A percentile compares a stretch with the other conserved stretches of the same genome.
phyloP scores from a whole-genome alignment of 2,888 invertebrate genomes.

The Tetropium fuscum region DNA sequence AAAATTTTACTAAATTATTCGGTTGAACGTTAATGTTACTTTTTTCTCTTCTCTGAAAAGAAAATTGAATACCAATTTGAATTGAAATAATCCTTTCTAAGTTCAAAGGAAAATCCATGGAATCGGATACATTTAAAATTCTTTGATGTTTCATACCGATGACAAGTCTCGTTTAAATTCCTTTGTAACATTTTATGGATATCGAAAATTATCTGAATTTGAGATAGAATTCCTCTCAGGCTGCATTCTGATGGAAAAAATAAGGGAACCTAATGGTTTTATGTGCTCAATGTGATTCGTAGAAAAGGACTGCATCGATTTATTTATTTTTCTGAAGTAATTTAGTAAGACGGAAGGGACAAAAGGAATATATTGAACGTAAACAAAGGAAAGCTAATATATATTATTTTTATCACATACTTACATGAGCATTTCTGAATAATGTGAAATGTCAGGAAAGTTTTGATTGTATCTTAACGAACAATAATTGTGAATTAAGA shows the following conservation, averaged over 20 bases:
- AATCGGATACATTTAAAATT: slow-evolving; percentile 43
- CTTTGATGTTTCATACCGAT: slow-evolving; percentile 47
- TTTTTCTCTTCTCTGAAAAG: too few relatives aligned
- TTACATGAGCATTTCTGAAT: too few relatives aligned
- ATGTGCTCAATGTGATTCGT: not conserved
- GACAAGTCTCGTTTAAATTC: slow-evolving; percentile 41
- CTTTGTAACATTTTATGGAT: slow-evolving; percentile 37
- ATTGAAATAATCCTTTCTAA: slow-evolving; percentile 36
- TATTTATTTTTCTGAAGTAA: not conserved
- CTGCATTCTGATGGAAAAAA: not conserved
- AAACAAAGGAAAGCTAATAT: not conserved
- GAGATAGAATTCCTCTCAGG: slow-evolving; percentile 12
- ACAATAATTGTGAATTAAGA: too few relatives aligned
- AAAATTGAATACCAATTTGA: slow-evolving; percentile 36
- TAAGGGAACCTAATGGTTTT: not conserved
- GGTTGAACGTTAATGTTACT: too few relatives aligned
- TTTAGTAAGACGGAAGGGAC: not conserved
- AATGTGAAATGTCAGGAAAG: too few relatives aligned
- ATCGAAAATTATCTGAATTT: slow-evolving; percentile 8
- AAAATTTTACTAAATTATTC: too few relatives aligned
- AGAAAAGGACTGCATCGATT: not conserved
- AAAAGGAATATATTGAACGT: not conserved
- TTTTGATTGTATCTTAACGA: too few relatives aligned
- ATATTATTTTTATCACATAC: too few relatives aligned
- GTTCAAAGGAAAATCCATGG: slow-evolving; percentile 40